phyloP scores from a whole-genome alignment of 2,888 invertebrate species.

The Darwinula stevensoni region DNA sequence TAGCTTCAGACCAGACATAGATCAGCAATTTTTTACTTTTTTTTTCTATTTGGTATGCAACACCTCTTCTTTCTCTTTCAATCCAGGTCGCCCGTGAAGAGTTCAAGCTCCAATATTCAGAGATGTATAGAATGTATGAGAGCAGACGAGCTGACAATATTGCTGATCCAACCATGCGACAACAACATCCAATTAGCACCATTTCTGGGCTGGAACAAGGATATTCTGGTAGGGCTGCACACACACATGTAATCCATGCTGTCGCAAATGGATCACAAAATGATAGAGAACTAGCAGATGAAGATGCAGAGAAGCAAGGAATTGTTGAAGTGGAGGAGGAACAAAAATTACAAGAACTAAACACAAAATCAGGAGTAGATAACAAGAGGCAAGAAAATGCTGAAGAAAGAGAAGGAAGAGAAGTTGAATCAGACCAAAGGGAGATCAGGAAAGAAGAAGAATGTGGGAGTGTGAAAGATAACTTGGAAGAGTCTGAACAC shows the following conservation, averaged over 20 bases:
- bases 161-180: slow-evolving; percentile 70
- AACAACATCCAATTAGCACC: slow-evolving; percentile 76
- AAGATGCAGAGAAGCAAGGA: slow-evolving; percentile 9
- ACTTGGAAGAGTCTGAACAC: too few relatives aligned
- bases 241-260: slow-evolving; percentile 9
- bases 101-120: slow-evolving; percentile 84
- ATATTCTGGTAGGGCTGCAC: too few relatives aligned
- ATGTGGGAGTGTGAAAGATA: too few relatives aligned
- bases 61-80: slow-evolving; percentile 5
- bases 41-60: too few relatives aligned
- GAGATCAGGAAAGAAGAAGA: too few relatives aligned
- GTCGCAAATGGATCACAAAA: slow-evolving; percentile 9
- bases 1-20: too few relatives aligned
- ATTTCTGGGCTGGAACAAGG: slow-evolving; percentile 36
- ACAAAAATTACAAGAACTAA: neutral
- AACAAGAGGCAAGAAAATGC: slow-evolving; percentile 8
- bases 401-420: slow-evolving; percentile 11
- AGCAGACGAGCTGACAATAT: slow-evolving; percentile 76
- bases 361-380: neutral
- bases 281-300: slow-evolving; percentile 6
- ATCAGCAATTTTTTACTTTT: too few relatives aligned
- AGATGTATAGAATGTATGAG: slow-evolving; percentile 90
- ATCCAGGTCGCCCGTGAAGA: slow-evolving; percentile 81
- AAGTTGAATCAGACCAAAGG: too few relatives aligned
- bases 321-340: too few relatives aligned